Evolutionary conservation across 1,140 invertebrate species (phyloP).

Genomic region (Micrasema longulum): DNA sequence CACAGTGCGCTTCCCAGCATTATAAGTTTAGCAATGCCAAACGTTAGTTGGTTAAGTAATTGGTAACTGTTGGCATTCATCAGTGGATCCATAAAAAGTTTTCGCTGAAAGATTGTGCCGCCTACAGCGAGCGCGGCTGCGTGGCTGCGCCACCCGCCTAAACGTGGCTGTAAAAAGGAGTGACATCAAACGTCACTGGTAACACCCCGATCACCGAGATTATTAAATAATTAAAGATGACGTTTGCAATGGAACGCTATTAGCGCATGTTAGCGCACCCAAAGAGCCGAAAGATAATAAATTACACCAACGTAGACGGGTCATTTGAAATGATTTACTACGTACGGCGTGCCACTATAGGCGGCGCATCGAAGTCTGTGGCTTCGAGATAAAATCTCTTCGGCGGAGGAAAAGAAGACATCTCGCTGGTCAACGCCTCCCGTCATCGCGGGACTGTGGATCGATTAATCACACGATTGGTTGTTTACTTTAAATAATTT

Average conservation of each 20-base stretch:
- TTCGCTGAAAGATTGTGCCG: too few species aligned
- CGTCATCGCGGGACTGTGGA: slow-evolving; percentile 21
- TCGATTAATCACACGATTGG: slow-evolving; percentile 33
- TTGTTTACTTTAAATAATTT: slow-evolving; percentile 34
- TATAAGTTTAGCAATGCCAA: too few species aligned
- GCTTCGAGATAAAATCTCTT: slow-evolving; percentile 39
- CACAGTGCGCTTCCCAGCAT: too few species aligned
- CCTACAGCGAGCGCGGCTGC: too few species aligned
- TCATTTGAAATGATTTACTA: slow-evolving; percentile 46
- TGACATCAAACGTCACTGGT: slow-evolving; percentile 33
- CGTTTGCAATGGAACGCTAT: slow-evolving; percentile 45
- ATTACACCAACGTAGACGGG: slow-evolving; percentile 43
- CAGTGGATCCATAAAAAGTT: too few species aligned
- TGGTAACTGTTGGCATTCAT: too few species aligned
- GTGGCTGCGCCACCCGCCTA: too few species aligned
- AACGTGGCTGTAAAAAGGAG: slow-evolving; percentile 17
- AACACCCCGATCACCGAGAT: slow-evolving; percentile 33
- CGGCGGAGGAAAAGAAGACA: slow-evolving; percentile 32
- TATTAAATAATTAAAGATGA: slow-evolving; percentile 48
- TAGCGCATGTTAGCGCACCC: slow-evolving; percentile 38
- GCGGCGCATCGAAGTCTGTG: slow-evolving; percentile 26
- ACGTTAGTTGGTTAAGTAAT: too few species aligned
- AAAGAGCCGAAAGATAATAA: slow-evolving; percentile 48
- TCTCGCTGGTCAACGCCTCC: slow-evolving; percentile 42
- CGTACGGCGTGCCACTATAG: slow-evolving; percentile 24